These are phyloP conservation scores for Thalassophryne amazonica DNA, from an alignment of 2,797 vertebrate genomes.

Conservation along the genomic window DNA sequence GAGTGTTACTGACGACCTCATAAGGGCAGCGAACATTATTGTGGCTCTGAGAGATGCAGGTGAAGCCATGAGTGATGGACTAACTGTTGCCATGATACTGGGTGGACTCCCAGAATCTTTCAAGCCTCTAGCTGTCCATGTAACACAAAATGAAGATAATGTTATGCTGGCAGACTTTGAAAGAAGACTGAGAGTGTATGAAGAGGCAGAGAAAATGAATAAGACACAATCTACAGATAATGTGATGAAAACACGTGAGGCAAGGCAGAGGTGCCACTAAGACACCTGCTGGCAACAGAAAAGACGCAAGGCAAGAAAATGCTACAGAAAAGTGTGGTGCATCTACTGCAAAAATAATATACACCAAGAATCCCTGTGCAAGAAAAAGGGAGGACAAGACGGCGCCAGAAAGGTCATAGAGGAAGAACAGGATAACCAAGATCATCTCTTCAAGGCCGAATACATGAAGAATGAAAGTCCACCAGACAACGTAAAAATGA, in stretches of 20 bases:
- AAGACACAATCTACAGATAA: conserved; percentile 9
- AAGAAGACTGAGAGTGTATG: conserved; percentile 13
- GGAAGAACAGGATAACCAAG: not conserved
- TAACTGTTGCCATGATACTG: no score
- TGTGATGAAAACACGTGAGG: conserved; percentile 6
- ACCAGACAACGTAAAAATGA: not conserved
- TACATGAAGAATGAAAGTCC: not conserved
- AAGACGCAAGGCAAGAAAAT: conserved; percentile 7
- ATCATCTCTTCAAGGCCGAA: not conserved
- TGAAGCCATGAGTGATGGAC: no score
- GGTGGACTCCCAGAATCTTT: no score
- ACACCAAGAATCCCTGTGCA: conserved; percentile 12
- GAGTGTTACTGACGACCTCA: no score
- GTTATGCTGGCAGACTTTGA: conserved; percentile 36
- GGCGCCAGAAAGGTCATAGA: not conserved
- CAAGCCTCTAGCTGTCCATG: no score
- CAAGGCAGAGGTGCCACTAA: not conserved
- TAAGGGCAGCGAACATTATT: no score
- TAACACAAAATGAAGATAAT: conserved; percentile 23
- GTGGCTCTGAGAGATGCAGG: no score
- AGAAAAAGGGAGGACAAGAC: conserved; percentile 15
- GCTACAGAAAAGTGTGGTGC: conserved; percentile 12
- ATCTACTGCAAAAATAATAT: conserved; percentile 7
- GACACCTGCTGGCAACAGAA: not conserved
- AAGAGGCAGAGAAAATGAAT: no score